These are phyloP conservation scores for Eustalomyia histrio DNA, from an alignment of 2,888 invertebrate species.

Conservation along the genomic window DNA sequence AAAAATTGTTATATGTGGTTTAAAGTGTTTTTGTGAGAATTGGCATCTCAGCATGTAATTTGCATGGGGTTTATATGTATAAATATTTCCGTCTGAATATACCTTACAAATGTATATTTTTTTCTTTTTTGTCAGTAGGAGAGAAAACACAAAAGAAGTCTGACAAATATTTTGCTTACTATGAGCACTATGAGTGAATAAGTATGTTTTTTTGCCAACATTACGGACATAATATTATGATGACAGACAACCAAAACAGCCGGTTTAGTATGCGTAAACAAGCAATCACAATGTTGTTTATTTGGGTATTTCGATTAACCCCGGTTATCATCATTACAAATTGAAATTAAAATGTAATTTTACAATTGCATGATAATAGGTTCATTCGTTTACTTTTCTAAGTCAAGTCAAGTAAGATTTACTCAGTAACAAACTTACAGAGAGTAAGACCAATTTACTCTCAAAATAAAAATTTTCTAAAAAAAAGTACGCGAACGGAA, in stretches of 20 bases:
- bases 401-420: no score
- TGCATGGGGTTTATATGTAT: constrained; percentile 34
- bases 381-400: no score
- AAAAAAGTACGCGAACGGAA: no score
- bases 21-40: constrained; percentile 42
- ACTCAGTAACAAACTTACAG: no score
- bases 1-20: constrained; percentile 20
- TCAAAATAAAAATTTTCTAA: no score
- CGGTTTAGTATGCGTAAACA: neutral
- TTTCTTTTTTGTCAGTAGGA: neutral
- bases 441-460: no score
- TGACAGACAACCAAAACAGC: neutral
- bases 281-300: constrained; percentile 16
- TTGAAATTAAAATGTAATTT: no score
- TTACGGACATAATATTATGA: constrained; percentile 5
- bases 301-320: neutral
- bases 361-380: no score
- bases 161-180: neutral
- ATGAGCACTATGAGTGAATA: neutral
- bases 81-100: neutral
- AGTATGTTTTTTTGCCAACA: neutral
- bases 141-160: neutral
- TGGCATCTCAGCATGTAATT: constrained; percentile 49
- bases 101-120: neutral
- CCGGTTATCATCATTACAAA: neutral